Evolutionary conservation across 2,888 invertebrate genomes (phyloP).

Genomic region (Listrodromus nycthemerus): DNA sequence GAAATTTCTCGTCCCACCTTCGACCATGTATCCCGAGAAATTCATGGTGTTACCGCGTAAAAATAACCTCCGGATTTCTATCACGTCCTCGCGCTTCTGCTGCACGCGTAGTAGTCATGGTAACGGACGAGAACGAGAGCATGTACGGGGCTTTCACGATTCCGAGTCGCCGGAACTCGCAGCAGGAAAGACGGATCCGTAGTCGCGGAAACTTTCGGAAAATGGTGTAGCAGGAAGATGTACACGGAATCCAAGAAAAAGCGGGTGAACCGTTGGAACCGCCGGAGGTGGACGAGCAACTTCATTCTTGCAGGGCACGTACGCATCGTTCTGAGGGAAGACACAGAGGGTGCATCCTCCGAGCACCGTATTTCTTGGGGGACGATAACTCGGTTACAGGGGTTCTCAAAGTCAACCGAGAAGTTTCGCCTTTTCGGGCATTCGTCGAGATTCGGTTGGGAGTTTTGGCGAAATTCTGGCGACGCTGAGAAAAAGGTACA

Average conservation of each 20-base stretch:
- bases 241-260: conserved; percentile 23
- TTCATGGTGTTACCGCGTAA: conserved; percentile 44
- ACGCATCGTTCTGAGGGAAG: conserved; percentile 75
- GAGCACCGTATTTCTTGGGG: conserved; percentile 66
- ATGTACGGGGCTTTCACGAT: conserved; percentile 72
- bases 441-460: not conserved
- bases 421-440: conserved; percentile 38
- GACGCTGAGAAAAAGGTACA: not conserved
- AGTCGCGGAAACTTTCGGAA: conserved; percentile 51
- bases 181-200: conserved; percentile 70
- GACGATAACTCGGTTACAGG: conserved; percentile 79
- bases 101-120: conserved; percentile 75
- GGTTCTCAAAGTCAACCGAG: conserved; percentile 75
- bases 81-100: conserved; percentile 41
- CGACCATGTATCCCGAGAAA: conserved; percentile 29
- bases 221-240: conserved; percentile 31
- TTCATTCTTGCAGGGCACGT: conserved; percentile 77
- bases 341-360: conserved; percentile 77
- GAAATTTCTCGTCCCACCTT: not conserved
- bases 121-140: conserved; percentile 75
- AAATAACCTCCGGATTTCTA: conserved; percentile 45
- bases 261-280: conserved; percentile 5
- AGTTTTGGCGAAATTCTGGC: conserved; percentile 23
- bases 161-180: conserved; percentile 64
- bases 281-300: conserved; percentile 46